Conservation (phyloP, 2,113 vertebrate species). For the Pelusios castaneus region DNA sequence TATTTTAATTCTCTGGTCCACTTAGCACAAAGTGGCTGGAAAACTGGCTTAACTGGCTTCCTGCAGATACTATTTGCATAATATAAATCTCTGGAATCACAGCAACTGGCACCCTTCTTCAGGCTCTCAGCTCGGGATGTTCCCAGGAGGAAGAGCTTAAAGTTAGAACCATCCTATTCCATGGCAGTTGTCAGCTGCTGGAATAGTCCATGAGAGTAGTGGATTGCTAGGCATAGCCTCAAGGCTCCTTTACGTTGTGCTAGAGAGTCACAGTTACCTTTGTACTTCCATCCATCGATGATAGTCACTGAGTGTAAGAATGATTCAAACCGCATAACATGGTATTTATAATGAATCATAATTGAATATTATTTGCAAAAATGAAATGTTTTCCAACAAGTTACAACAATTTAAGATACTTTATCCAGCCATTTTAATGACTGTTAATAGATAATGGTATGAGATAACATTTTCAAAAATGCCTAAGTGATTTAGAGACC, state of each 20-base stretch:
- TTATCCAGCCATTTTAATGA: background rate
- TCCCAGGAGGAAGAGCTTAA: background rate
- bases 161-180: background rate
- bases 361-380: background rate
- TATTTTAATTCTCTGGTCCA: conserved; percentile 11
- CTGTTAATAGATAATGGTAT: too few species aligned
- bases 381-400: background rate
- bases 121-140: accelerated
- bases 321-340: background rate
- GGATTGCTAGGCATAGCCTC: accelerated
- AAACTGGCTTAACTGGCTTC: background rate
- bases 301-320: background rate
- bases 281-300: background rate
- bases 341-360: background rate
- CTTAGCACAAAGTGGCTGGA: background rate
- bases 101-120: background rate
- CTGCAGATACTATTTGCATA: background rate
- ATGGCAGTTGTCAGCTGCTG: background rate
- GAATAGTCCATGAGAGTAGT: background rate
- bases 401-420: background rate
- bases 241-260: background rate
- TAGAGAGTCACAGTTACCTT: background rate
- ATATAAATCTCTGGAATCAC: background rate
- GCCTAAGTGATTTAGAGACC: background rate
- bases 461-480: background rate